phyloP scores from a whole-genome alignment of 2,888 invertebrate genomes.

The Mesorhabditis sp. region DNA sequence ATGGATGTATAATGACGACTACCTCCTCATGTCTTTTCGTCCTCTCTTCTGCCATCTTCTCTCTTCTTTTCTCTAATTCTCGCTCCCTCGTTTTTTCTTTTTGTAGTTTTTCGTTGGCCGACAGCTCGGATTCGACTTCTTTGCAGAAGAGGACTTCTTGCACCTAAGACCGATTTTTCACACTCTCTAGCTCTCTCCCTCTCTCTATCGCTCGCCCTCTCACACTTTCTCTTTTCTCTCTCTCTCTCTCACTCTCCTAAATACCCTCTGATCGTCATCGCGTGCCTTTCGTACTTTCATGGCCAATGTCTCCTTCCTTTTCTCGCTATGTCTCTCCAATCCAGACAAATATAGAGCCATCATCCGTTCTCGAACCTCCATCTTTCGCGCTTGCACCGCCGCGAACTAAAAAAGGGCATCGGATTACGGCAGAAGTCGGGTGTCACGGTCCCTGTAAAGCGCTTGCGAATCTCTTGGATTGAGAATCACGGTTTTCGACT shows the following conservation, averaged over 20 bases:
- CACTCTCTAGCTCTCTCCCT: no score
- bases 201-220: no score
- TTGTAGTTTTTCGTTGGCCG: background rate
- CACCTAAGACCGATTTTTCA: background rate
- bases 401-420: constrained; percentile 62
- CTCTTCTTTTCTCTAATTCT: constrained; percentile 4
- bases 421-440: constrained; percentile 16
- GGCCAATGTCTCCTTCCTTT: constrained; percentile 72
- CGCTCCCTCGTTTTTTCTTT: background rate
- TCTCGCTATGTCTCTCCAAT: constrained; percentile 77
- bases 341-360: constrained; percentile 60
- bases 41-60: background rate
- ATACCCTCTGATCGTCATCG: constrained; percentile 85
- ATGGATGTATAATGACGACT: no score
- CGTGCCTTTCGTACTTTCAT: constrained; percentile 86
- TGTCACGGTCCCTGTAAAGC: no score
- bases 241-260: no score
- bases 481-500: no score
- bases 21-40: constrained; percentile 1
- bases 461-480: no score
- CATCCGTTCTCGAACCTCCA: constrained; percentile 77
- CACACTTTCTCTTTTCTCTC: no score
- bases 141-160: constrained; percentile 1
- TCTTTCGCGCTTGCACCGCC: constrained; percentile 73
- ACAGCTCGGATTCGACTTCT: background rate